phyloP scores from a whole-genome alignment of 1,140 invertebrate species.

The Scylla paramamosain region DNA sequence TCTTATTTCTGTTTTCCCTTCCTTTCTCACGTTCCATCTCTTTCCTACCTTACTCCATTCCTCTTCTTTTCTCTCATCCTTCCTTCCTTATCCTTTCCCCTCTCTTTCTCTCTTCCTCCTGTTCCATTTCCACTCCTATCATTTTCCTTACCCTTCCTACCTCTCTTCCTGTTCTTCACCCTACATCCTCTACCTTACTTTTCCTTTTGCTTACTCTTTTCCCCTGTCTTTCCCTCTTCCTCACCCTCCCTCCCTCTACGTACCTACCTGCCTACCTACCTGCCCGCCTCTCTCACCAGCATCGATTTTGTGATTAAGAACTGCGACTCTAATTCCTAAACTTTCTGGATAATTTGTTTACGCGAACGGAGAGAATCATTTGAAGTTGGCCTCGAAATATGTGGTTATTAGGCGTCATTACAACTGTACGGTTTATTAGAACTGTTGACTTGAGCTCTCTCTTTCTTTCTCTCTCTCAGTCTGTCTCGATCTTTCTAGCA shows the following conservation, averaged over 20 bases:
- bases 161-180: too few species aligned
- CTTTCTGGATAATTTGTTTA: neutral
- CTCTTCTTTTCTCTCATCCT: neutral
- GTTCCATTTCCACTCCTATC: neutral
- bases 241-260: neutral
- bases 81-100: neutral
- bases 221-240: too few species aligned
- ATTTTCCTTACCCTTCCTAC: neutral
- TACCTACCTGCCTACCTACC: neutral
- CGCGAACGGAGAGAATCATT: neutral
- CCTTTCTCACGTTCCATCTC: neutral
- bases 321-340: neutral
- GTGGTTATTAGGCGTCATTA: neutral
- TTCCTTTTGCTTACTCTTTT: neutral
- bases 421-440: neutral
- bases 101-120: too few species aligned
- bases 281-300: neutral
- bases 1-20: neutral
- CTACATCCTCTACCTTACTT: too few species aligned
- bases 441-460: neutral
- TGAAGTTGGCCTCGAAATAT: neutral
- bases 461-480: too few species aligned
- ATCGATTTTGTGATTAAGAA: conserved; percentile 15
- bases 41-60: too few species aligned
- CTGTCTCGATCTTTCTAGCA: too few species aligned